Evolutionary conservation across 2,888 invertebrate genomes (phyloP).

Genomic region (Aethes cnicana): DNA sequence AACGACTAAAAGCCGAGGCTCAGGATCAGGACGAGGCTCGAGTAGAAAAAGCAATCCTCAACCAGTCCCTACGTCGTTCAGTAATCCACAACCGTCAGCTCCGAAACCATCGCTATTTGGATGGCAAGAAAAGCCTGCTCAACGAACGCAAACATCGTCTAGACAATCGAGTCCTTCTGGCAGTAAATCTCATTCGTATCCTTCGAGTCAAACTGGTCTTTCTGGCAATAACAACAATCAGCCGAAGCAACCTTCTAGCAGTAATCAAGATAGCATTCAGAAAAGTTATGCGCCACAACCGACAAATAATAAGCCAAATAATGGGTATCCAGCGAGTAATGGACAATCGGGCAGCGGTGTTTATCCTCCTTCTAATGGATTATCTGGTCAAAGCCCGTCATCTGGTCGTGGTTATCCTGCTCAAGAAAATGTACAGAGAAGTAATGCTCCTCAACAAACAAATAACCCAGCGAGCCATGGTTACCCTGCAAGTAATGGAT

Average conservation of each 20-base stretch:
- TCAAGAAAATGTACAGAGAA: slow-evolving; percentile 64
- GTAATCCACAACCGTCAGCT: slow-evolving; percentile 58
- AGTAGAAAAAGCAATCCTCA: slow-evolving; percentile 59
- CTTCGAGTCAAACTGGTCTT: slow-evolving; percentile 40
- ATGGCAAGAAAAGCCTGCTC: slow-evolving; percentile 69
- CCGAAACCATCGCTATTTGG: slow-evolving; percentile 60
- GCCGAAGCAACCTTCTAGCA: slow-evolving; percentile 30
- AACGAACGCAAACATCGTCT: slow-evolving; percentile 51
- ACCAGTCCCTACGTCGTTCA: slow-evolving; percentile 69
- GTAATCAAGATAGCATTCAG: slow-evolving; percentile 59
- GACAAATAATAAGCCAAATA: slow-evolving; percentile 14
- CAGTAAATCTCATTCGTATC: slow-evolving; percentile 38
- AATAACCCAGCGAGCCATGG: slow-evolving; percentile 14
- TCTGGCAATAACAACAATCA: slow-evolving; percentile 34
- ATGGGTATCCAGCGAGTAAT: slow-evolving; percentile 53
- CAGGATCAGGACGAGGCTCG: slow-evolving; percentile 60
- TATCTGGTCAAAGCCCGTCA: slow-evolving; percentile 56
- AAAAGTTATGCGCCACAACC: slow-evolving; percentile 48
- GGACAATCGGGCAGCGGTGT: slow-evolving; percentile 56
- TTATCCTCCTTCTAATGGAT: slow-evolving; percentile 63
- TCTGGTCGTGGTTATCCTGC: slow-evolving; percentile 59
- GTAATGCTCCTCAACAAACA: slow-evolving; percentile 44
- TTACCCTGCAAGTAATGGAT: slow-evolving; percentile 59
- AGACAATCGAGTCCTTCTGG: slow-evolving; percentile 50
- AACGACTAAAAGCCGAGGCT: slow-evolving; percentile 65